phyloP scores from a whole-genome alignment of 2,797 vertebrate species.

The Mastacembelus armatus region DNA sequence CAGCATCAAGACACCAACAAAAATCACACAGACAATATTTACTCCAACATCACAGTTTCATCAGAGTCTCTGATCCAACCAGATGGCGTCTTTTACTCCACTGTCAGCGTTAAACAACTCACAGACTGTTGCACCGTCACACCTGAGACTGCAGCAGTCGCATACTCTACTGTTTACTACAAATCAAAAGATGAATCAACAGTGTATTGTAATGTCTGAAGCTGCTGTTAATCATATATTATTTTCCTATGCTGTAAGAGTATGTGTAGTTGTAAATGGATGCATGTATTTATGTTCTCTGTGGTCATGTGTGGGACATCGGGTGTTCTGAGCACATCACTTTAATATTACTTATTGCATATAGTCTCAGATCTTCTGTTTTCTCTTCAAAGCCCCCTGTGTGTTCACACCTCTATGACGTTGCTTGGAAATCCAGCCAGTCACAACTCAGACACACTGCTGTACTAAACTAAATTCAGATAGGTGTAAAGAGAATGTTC shows the following conservation, averaged over 20 bases:
- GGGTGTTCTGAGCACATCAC: too few relatives aligned
- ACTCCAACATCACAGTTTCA: neutral
- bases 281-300: too few relatives aligned
- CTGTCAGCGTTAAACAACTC: constrained; percentile 29
- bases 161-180: constrained; percentile 27
- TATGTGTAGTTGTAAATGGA: too few relatives aligned
- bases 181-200: neutral
- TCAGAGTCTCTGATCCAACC: constrained; percentile 10
- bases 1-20: neutral
- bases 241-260: neutral
- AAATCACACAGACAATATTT: neutral
- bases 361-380: too few relatives aligned
- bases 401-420: too few relatives aligned
- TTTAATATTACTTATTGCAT: too few relatives aligned
- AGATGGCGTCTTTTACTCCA: constrained; percentile 39
- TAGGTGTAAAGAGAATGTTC: too few relatives aligned
- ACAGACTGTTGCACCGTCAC: neutral
- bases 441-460: too few relatives aligned
- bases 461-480: too few relatives aligned
- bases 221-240: neutral
- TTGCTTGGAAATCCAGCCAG: too few relatives aligned
- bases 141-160: neutral
- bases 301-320: too few relatives aligned
- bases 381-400: too few relatives aligned
- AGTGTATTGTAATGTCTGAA: neutral